A percentile compares a stretch with the other conserved stretches of the same genome.
Evolutionary conservation across 2,888 invertebrate genomes (phyloP).

Genomic region (Tipula lateralis): DNA sequence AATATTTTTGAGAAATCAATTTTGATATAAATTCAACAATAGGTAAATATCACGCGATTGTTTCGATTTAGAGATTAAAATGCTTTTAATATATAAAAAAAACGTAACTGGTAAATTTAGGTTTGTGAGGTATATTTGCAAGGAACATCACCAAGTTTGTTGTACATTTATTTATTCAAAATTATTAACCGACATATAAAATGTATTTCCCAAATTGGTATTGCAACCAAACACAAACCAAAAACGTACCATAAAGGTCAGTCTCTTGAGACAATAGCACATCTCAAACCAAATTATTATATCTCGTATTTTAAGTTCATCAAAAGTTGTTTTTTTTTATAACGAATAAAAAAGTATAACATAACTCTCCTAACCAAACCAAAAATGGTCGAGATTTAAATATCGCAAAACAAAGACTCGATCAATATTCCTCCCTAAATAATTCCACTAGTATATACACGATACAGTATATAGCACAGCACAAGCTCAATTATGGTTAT

Average conservation of each 20-base stretch:
- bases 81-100: not conserved
- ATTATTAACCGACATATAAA: not conserved
- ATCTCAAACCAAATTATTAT: not conserved
- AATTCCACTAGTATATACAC: not conserved
- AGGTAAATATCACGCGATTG: not conserved
- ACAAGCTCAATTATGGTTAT: not conserved
- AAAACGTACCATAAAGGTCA: not conserved
- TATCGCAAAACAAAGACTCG: not conserved
- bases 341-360: not conserved
- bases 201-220: not conserved
- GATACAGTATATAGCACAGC: not conserved
- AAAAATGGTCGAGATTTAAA: not conserved
- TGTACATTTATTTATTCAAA: not conserved
- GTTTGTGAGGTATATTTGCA: too few relatives aligned
- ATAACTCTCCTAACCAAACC: constrained; percentile 14
- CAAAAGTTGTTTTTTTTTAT: too few relatives aligned
- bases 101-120: too few relatives aligned
- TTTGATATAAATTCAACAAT: not conserved
- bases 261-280: constrained; percentile 11
- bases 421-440: constrained; percentile 24
- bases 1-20: not conserved
- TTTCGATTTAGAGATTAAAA: not conserved
- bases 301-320: not conserved
- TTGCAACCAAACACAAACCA: not conserved
- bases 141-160: not conserved